Evolutionary conservation across 2,888 invertebrate genomes (phyloP), one percentile per base, ranked within the genome.

Genomic region (Sinohyriopsis cumingii): DNA sequence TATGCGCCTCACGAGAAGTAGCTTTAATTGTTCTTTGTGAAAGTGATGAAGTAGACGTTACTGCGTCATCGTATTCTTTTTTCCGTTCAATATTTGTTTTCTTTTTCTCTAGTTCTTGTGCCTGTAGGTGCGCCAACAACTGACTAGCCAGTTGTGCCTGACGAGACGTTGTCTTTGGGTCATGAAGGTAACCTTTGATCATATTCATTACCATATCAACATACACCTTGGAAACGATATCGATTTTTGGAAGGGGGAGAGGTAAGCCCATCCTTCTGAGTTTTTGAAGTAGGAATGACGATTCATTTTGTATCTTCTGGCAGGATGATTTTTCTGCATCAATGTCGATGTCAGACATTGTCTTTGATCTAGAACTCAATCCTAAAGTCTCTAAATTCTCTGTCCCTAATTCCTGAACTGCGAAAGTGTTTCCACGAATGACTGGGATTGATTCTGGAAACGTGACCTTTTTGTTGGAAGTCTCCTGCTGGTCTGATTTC

Each of bases 201-300:
- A 83, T 82, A 67, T 83, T 84, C 24, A 83, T 74, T 53, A 84
- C 81, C 64, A 84, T 75, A 65, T 83, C 83, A 62, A 83, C 82
- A 64, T 83, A 83, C n/a, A 84, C 82, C 22, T 77, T 79, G 1
- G 82, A 81, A 20, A 83, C 80, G 24, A 84, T 82, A 69, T 84
- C 84, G 28, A 84, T 82, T 75, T 83, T 82, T 19, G 84, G 82
- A n/a, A 84, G 74, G n/a, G 80, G 73, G 61, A 83, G 57, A 0
- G 78, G 77, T 12, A 73, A 64, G 15, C 77, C 71, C 12, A 63
- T 61, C 55, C 63, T 71, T 55, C 71, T 71, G 19, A 45, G 15
- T 12, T 45, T 45, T 45, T 12, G 45, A 45, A 45, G 45, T 45
- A 45, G 15, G 15, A 45, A 45, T 45, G 45, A 45, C 12, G 45